These are phyloP conservation scores for Hylomyscus alleni DNA, from an alignment of 2,797 vertebrate species.

Conservation along the genomic window DNA sequence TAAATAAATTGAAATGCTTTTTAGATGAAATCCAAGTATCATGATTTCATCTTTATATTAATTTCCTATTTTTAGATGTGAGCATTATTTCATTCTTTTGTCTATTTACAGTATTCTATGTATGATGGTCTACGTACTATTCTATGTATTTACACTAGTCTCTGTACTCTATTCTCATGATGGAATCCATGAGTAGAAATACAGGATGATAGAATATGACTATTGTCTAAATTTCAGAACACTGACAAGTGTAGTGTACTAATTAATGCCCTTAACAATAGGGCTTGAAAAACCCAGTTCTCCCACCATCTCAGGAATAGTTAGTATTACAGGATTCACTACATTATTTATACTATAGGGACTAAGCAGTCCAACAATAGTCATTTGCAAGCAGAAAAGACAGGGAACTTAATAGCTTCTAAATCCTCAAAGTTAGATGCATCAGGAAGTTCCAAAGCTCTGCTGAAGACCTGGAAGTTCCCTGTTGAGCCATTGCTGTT, in stretches of 20 bases:
- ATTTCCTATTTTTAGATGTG: not conserved
- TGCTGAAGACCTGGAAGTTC: not conserved
- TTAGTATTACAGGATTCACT: not conserved
- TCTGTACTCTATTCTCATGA: not conserved
- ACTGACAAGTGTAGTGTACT: not conserved
- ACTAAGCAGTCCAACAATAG: not conserved
- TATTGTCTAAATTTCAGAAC: conserved; percentile 33
- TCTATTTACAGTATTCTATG: not conserved
- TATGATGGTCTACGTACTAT: not conserved
- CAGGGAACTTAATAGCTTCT: not conserved
- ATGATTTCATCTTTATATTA: not conserved
- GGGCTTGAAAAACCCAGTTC: not conserved
- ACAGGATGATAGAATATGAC: not conserved
- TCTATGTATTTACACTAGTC: not conserved
- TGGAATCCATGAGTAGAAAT: conserved; percentile 2
- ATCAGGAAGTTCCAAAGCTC: not conserved
- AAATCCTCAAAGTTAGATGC: not conserved
- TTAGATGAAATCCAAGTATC: not conserved
- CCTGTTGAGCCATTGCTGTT: not conserved
- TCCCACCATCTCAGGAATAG: not conserved
- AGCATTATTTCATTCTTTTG: not conserved
- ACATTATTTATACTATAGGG: not conserved
- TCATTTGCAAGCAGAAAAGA: not conserved
- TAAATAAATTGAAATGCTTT: not conserved
- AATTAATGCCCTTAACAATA: not conserved